Conservation (phyloP, 2,113 vertebrate species). For the Meles meles region DNA sequence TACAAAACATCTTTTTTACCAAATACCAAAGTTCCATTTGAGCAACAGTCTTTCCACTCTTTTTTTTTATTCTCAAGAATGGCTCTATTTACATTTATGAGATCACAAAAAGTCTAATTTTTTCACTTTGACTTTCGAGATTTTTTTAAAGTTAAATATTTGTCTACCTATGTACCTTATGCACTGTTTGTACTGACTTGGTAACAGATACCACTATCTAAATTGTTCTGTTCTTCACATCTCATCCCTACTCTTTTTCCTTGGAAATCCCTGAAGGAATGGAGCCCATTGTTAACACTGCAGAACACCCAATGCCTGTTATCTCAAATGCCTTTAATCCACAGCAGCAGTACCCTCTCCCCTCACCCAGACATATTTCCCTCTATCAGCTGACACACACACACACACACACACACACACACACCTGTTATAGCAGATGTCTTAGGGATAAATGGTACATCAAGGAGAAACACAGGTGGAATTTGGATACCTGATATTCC, state of each 20-base stretch:
- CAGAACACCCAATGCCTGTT: background rate
- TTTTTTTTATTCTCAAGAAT: background rate
- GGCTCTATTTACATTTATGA: too few species aligned
- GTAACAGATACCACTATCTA: too few species aligned
- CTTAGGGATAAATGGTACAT: background rate
- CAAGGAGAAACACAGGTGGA: background rate
- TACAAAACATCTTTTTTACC: background rate
- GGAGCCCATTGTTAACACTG: background rate
- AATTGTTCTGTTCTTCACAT: background rate
- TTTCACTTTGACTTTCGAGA: too few species aligned
- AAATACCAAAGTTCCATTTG: background rate
- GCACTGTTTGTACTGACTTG: too few species aligned
- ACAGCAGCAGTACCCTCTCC: background rate
- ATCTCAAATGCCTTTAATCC: background rate
- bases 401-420: background rate
- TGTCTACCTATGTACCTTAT: too few species aligned
- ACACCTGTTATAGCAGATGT: background rate
- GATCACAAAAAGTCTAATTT: too few species aligned
- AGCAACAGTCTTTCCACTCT: background rate
- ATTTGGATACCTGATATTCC: background rate
- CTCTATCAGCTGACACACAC: background rate
- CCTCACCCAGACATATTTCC: background rate
- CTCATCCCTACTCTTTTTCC: background rate
- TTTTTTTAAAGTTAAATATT: too few species aligned
- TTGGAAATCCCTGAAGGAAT: background rate